phyloP scores from a whole-genome alignment of 2,113 vertebrate species.

The Psittacula cyanocephala region DNA sequence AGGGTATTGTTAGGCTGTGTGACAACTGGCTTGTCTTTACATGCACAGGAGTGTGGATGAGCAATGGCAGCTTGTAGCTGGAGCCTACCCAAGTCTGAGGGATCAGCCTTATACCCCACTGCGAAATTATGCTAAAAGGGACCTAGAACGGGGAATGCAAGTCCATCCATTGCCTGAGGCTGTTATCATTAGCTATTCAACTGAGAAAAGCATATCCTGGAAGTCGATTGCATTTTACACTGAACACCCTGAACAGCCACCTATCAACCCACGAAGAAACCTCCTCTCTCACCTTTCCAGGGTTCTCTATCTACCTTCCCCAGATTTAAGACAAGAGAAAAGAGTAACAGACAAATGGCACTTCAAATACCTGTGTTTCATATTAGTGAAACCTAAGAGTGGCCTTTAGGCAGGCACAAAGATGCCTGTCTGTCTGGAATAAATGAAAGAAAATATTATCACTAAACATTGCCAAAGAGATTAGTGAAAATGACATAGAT shows the following conservation, averaged over 20 bases:
- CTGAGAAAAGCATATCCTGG: neutral
- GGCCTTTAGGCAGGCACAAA: neutral
- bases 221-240: fast-evolving
- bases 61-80: neutral
- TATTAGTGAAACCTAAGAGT: neutral
- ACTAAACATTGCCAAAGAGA: neutral
- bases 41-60: fast-evolving
- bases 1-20: neutral
- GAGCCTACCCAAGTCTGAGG: neutral
- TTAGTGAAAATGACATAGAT: neutral
- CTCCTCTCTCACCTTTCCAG: neutral
- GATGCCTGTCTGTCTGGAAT: neutral
- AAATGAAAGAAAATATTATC: neutral
- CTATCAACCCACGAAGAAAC: neutral
- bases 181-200: neutral
- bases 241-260: neutral
- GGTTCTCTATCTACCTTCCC: neutral
- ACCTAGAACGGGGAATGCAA: neutral
- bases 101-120: neutral
- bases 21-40: neutral
- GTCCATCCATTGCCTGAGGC: fast-evolving
- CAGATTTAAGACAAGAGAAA: neutral
- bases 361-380: neutral
- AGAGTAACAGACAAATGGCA: neutral
- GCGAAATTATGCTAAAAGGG: neutral